Evolutionary conservation across 2,797 vertebrate species (phyloP).

Genomic region (Hapalemur alaotrensis): DNA sequence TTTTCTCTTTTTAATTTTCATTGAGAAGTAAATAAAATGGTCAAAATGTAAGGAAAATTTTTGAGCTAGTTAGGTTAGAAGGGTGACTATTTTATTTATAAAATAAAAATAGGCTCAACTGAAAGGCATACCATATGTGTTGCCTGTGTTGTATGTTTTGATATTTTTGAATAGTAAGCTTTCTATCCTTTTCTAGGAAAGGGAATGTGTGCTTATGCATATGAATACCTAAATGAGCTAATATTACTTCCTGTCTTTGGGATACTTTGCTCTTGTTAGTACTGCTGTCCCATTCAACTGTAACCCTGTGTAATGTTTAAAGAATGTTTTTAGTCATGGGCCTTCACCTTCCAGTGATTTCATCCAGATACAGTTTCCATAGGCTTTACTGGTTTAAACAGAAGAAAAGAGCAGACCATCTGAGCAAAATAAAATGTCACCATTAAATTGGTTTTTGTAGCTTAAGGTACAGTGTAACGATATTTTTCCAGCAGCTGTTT

Average conservation of each 20-base stretch:
- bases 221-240: slow-evolving; percentile 63
- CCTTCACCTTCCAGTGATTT: slow-evolving; percentile 87
- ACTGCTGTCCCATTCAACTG: slow-evolving; percentile 77
- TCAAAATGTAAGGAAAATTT: not conserved
- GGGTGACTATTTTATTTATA: slow-evolving; percentile 49
- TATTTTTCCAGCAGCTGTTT: slow-evolving; percentile 88
- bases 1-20: not conserved
- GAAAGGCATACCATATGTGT: not conserved
- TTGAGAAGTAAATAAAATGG: not conserved
- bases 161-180: slow-evolving; percentile 49
- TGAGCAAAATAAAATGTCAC: slow-evolving; percentile 89
- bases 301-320: slow-evolving; percentile 83
- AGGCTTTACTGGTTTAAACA: slow-evolving; percentile 81
- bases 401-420: slow-evolving; percentile 86
- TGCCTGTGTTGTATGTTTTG: not conserved
- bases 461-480: slow-evolving; percentile 87
- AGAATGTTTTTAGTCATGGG: slow-evolving; percentile 85
- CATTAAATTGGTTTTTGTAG: slow-evolving; percentile 87
- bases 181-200: slow-evolving; percentile 62
- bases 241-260: slow-evolving; percentile 78
- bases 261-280: slow-evolving; percentile 80
- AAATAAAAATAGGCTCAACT: not conserved
- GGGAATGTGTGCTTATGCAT: slow-evolving; percentile 48
- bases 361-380: slow-evolving; percentile 86
- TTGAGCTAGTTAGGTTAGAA: not conserved